Conservation (phyloP, 1,140 invertebrate genomes). For the Drosophila virilis region DNA sequence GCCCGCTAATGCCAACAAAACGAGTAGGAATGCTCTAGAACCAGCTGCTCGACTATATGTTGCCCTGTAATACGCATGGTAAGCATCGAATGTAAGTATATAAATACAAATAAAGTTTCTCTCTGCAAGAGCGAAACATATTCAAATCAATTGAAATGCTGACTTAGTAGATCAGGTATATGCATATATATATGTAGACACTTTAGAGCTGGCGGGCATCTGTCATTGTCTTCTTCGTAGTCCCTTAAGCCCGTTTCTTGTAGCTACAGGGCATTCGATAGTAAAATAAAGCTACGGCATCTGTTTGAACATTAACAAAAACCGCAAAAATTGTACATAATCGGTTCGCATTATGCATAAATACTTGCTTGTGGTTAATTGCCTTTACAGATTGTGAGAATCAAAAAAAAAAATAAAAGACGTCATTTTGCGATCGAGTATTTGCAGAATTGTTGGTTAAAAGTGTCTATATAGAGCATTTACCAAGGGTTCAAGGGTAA, state of each 20-base stretch:
- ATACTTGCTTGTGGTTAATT: conserved; percentile 20
- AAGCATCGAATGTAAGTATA: too few species aligned
- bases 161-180: too few species aligned
- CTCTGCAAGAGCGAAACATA: too few species aligned
- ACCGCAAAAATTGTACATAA: conserved; percentile 24
- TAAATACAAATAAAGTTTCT: too few species aligned
- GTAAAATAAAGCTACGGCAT: not conserved
- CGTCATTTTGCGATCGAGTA: not conserved
- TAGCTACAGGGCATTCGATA: not conserved
- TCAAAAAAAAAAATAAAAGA: not conserved
- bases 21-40: conserved; percentile 3
- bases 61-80: not conserved
- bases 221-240: too few species aligned
- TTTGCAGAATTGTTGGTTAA: too few species aligned
- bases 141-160: too few species aligned
- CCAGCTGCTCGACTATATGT: not conserved
- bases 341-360: conserved; percentile 48
- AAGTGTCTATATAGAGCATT: too few species aligned
- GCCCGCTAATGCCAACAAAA: conserved; percentile 16
- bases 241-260: too few species aligned
- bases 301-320: conserved; percentile 1
- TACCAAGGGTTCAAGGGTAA: too few species aligned
- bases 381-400: not conserved
- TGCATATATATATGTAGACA: too few species aligned
- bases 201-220: too few species aligned